These are phyloP conservation scores for Oxyruncus cristatus DNA, from an alignment of 2,113 vertebrate species.

Conservation along the genomic window DNA sequence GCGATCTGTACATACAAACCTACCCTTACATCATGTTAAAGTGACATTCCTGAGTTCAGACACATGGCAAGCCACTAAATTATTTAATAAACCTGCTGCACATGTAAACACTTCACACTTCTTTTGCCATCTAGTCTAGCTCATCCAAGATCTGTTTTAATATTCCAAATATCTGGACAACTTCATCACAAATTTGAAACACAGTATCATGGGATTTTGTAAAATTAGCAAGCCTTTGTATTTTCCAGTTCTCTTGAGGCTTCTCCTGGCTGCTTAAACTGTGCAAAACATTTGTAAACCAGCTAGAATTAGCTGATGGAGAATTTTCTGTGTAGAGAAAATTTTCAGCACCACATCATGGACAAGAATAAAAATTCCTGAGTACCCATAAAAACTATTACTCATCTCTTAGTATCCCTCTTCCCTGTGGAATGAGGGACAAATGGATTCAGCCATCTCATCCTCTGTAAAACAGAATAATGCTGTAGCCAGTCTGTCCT, in stretches of 20 bases:
- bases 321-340: background rate
- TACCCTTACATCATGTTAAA: background rate
- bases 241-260: background rate
- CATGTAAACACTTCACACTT: background rate
- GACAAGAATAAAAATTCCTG: background rate
- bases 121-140: background rate
- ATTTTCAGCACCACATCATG: background rate
- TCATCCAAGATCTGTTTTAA: background rate
- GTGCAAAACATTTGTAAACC: background rate
- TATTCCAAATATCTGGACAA: background rate
- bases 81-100: background rate
- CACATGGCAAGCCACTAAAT: background rate
- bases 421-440: background rate
- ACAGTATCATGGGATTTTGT: background rate
- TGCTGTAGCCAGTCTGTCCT: background rate
- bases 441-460: background rate
- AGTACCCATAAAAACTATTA: background rate
- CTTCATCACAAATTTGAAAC: background rate
- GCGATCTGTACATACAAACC: background rate
- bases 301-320: background rate
- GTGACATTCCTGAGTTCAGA: background rate
- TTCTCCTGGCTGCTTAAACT: background rate
- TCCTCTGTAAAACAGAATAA: background rate
- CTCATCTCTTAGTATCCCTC: background rate
- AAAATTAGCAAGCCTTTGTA: background rate